Base-by-base conservation (phyloP, 1,140 invertebrate genomes). In the Pantala flavescens region DNA sequence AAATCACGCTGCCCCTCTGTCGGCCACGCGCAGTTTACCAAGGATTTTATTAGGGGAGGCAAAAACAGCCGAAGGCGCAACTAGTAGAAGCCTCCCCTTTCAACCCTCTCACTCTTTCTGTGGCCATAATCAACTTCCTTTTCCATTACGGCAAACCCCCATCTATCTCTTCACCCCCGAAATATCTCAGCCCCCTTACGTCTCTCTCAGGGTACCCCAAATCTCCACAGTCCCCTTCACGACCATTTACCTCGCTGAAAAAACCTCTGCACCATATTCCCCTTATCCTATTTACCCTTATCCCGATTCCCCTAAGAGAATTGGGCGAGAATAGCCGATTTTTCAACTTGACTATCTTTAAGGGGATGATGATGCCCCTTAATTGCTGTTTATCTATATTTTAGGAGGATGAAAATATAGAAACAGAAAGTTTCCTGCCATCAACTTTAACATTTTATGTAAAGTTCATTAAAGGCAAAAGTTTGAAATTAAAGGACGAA, bases 131-230 rank as follows among this genome's bases (percentile, higher is more conserved):
- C 49, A 63, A 63, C 49, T 63, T 63, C 49, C 49, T 63, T 63
- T 63, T 63, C 49, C 49, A 63, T 63, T 63, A 63, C 49, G 12
- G 49, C n/a, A 3, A 21, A 63, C 49, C 49, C 49, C 49, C 49
- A 63, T 63, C 49, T 12, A 63, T 63, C 49, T 63, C 49, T 21
- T 12, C 5, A 24, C 71, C 71, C 71, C 23, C 71, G 28, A 24
- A 24, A 24, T 19, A 24, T 71, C 71, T 71, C 28, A 36, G 16
- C 23, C 23, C 71, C 21, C 71, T 23, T 74, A 76, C 0, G 75
- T 75, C 42, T 74, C 76, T 75, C 36, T 76, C 73, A 72, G 72
- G 55, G 76, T 76, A 36, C 49, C 49, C 14, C 16, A 63, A 63
- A 63, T 63, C 49, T 63, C 49, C 12, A 1, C 49, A 3, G 12